Evolutionary conservation across 2,113 vertebrate species (phyloP).

Genomic region (Nannobrachium achirus): DNA sequence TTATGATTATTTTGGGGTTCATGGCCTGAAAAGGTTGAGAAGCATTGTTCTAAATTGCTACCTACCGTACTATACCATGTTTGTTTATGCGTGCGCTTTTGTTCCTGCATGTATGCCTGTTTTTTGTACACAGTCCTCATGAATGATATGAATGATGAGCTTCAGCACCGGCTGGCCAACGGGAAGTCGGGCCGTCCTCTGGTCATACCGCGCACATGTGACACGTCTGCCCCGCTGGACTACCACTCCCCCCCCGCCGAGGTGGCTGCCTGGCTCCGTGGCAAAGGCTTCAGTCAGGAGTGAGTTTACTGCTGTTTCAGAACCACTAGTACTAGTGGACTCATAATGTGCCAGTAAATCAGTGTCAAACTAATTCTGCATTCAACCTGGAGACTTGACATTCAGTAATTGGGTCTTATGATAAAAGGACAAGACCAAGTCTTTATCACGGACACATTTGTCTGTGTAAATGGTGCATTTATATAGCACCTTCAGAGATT

Average conservation of each 20-base stretch:
- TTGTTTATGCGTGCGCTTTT: not conserved
- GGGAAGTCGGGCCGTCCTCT: constrained; percentile 45
- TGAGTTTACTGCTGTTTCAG: constrained; percentile 57
- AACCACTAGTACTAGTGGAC: too few relatives aligned
- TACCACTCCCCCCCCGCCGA: constrained; percentile 73
- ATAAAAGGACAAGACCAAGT: too few relatives aligned
- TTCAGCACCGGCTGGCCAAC: constrained; percentile 68
- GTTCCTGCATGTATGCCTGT: constrained; percentile 6
- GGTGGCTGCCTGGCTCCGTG: constrained; percentile 82
- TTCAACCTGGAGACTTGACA: too few relatives aligned
- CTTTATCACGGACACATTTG: too few relatives aligned
- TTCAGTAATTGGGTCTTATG: too few relatives aligned
- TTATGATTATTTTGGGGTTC: not conserved
- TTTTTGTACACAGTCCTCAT: constrained; percentile 56
- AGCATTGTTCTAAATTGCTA: too few relatives aligned
- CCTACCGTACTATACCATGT: not conserved
- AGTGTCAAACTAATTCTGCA: too few relatives aligned
- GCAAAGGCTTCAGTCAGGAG: constrained; percentile 82
- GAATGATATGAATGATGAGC: constrained; percentile 78
- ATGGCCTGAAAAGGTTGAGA: not conserved
- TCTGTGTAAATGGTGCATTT: too few relatives aligned
- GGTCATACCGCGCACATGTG: constrained; percentile 51
- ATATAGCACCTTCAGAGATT: too few relatives aligned
- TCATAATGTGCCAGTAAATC: too few relatives aligned
- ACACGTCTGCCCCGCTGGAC: constrained; percentile 62